These are phyloP conservation scores for Parus major DNA, from an alignment of 2,113 vertebrate genomes.

Conservation along the genomic window DNA sequence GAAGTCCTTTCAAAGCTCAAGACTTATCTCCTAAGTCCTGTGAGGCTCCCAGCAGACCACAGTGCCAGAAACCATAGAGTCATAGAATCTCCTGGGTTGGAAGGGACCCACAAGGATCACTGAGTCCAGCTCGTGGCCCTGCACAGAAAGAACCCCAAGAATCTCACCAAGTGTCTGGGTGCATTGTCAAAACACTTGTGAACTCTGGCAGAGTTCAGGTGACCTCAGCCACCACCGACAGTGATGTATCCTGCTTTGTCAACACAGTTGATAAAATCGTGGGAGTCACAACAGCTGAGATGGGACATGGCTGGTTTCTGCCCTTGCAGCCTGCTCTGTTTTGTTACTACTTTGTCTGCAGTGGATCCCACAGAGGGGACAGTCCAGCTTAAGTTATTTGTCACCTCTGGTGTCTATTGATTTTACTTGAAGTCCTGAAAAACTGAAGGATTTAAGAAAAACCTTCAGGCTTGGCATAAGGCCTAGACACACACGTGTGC, in stretches of 20 bases:
- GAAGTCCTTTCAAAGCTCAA: not conserved
- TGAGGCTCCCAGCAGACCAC: not conserved
- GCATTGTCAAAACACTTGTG: not conserved
- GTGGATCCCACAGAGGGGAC: not conserved
- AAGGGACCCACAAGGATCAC: not conserved
- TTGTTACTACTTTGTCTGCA: not conserved
- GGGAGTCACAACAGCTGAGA: not conserved
- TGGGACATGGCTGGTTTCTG: not conserved
- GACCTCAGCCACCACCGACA: fast-evolving
- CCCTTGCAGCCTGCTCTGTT: not conserved
- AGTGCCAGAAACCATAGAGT: not conserved
- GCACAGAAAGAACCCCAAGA: not conserved
- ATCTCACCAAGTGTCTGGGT: not conserved
- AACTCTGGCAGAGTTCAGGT: not conserved
- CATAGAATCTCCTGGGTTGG: not conserved
- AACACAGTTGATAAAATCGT: not conserved
- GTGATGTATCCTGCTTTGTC: fast-evolving
- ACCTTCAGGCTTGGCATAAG: not conserved
- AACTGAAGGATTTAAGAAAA: not conserved
- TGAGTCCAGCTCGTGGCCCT: not conserved
- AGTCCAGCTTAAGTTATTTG: not conserved
- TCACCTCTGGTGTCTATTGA: not conserved
- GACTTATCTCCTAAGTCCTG: not conserved
- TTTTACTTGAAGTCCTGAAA: not conserved
- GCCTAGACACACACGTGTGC: not conserved